phyloP scores from a whole-genome alignment of 2,113 vertebrate genomes.

The Benitochromis conjunctus region DNA sequence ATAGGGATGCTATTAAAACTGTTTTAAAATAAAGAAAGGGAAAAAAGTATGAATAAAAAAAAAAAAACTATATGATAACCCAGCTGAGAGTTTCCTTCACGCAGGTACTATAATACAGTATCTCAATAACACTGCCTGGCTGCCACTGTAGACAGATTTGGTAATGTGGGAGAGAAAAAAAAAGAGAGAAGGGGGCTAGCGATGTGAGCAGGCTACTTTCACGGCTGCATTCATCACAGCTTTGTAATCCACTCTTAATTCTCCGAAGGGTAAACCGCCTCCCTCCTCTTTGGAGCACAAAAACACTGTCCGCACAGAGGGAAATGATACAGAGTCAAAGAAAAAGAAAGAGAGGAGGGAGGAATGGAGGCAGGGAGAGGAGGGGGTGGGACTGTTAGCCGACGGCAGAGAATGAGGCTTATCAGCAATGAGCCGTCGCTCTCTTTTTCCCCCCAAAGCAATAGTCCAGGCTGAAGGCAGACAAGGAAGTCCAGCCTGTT shows the following conservation, averaged over 20 bases:
- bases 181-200: not conserved
- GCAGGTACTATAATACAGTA: not conserved
- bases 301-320: slow-evolving; percentile 32
- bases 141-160: not conserved
- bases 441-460: slow-evolving; percentile 3
- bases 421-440: slow-evolving; percentile 55
- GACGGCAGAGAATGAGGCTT: slow-evolving; percentile 55
- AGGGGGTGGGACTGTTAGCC: slow-evolving; percentile 31
- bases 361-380: not conserved
- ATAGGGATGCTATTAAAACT: not conserved
- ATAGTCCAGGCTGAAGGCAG: slow-evolving; percentile 8
- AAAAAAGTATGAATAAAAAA: not conserved
- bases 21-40: not conserved
- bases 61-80: not conserved
- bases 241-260: slow-evolving; percentile 59
- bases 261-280: slow-evolving; percentile 5
- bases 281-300: slow-evolving; percentile 11
- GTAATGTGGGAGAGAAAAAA: not conserved
- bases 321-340: slow-evolving; percentile 51
- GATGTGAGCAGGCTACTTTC: slow-evolving; percentile 39
- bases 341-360: slow-evolving; percentile 7
- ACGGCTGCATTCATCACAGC: slow-evolving; percentile 37
- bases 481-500: slow-evolving; percentile 14
- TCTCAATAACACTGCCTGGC: not conserved
- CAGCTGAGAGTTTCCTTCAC: not conserved